Evolutionary conservation across 1,140 invertebrate genomes (phyloP).

Genomic region (Ostrea edulis): DNA sequence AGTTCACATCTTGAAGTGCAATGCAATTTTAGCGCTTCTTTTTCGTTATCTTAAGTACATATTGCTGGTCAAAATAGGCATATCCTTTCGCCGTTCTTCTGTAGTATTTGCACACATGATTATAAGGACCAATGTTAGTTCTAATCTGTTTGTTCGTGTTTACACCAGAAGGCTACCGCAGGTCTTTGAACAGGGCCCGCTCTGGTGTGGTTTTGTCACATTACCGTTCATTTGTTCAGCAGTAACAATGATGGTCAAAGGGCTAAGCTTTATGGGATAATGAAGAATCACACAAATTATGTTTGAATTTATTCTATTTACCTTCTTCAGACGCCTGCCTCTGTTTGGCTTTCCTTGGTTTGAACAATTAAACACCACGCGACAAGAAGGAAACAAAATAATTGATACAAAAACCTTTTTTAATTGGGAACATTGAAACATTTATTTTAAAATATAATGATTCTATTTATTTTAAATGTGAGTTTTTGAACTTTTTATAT

Average conservation of each 20-base stretch:
- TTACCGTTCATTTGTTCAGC: slow-evolving; percentile 11
- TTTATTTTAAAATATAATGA: slow-evolving; percentile 3
- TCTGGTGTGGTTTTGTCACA: not conserved
- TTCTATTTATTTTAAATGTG: not conserved
- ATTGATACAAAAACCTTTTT: slow-evolving; percentile 8
- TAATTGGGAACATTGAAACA: not conserved
- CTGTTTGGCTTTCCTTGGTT: not conserved
- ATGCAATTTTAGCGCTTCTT: slow-evolving; percentile 3
- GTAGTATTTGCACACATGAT: slow-evolving; percentile 20
- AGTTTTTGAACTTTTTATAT: not conserved
- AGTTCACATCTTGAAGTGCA: not conserved
- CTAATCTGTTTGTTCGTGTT: slow-evolving; percentile 26
- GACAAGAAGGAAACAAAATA: not conserved
- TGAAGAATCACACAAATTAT: slow-evolving; percentile 9
- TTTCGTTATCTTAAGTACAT: not conserved
- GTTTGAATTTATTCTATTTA: slow-evolving; percentile 29
- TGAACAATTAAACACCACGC: slow-evolving; percentile 22
- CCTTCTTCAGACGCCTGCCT: not conserved
- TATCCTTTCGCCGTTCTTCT: not conserved
- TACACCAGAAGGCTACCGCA: not conserved
- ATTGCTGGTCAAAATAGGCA: not conserved
- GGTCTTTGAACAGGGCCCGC: slow-evolving; percentile 8
- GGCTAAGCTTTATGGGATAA: not conserved
- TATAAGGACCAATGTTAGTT: slow-evolving; percentile 10
- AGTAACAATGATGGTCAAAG: slow-evolving; percentile 22